A percentile compares a stretch with the other conserved stretches of the same genome.
phyloP scores from a whole-genome alignment of 2,113 vertebrate species.

The Atrichornis clamosus region DNA sequence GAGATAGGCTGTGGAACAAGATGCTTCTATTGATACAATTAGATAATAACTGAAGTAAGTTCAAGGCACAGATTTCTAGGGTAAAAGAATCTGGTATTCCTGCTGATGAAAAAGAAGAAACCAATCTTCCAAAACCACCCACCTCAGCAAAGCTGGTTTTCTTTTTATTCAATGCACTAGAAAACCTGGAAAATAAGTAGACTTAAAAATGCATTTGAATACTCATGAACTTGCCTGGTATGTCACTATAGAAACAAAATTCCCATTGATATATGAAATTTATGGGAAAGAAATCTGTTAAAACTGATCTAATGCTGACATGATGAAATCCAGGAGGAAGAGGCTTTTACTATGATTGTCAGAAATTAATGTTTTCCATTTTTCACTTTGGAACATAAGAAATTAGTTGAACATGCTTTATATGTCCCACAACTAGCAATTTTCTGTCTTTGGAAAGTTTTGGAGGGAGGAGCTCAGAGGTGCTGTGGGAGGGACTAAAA shows the following conservation, averaged over 20 bases:
- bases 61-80: not conserved
- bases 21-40: not conserved
- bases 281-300: not conserved
- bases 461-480: constrained; percentile 54
- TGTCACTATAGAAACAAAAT: not conserved
- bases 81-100: not conserved
- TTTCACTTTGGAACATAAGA: not conserved
- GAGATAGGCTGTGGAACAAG: not conserved
- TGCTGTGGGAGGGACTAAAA: constrained; percentile 56
- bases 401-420: not conserved
- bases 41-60: not conserved
- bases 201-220: not conserved
- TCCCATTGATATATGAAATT: not conserved
- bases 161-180: not conserved
- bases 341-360: not conserved
- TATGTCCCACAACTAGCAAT: constrained; percentile 23
- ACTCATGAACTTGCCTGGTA: not conserved
- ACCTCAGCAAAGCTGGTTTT: not conserved
- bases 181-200: not conserved
- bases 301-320: not conserved
- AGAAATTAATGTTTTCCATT: not conserved
- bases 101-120: not conserved
- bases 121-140: not conserved
- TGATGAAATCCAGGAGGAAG: constrained; percentile 1
- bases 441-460: constrained; percentile 26